Evolutionary conservation across 2,113 vertebrate species (phyloP).

Genomic region (Regulus satrapa): DNA sequence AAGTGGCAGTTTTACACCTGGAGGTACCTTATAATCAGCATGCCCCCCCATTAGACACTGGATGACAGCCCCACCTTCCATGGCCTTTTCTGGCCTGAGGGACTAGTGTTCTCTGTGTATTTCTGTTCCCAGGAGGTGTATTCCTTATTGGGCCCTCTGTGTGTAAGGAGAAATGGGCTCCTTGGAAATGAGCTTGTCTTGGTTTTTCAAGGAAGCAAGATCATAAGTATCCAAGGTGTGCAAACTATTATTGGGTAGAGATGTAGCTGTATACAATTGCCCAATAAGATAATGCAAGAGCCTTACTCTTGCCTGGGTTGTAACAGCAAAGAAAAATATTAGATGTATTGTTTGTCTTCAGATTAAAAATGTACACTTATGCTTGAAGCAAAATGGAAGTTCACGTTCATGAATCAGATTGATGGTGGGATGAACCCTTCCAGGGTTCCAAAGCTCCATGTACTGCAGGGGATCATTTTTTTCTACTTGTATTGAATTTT

Average conservation of each 20-base stretch:
- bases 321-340: not conserved
- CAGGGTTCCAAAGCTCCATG: accelerated
- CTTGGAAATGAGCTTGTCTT: not conserved
- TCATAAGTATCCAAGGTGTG: not conserved
- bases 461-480: not conserved
- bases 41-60: not conserved
- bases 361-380: not conserved
- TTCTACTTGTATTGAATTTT: not conserved
- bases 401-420: not conserved
- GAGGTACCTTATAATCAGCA: not conserved
- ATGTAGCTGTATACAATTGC: accelerated
- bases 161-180: not conserved
- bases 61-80: not conserved
- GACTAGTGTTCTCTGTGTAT: not conserved
- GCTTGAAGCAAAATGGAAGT: not conserved
- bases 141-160: not conserved
- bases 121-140: not conserved
- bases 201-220: not conserved
- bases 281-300: accelerated
- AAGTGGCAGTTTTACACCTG: not conserved
- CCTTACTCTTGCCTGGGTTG: not conserved
- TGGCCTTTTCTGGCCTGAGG: not conserved
- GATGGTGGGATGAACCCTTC: not conserved
- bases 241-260: not conserved
- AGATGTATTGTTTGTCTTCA: not conserved